These are phyloP conservation scores for Conus canariensis DNA, from an alignment of 2,888 invertebrate genomes.

Conservation along the genomic window DNA sequence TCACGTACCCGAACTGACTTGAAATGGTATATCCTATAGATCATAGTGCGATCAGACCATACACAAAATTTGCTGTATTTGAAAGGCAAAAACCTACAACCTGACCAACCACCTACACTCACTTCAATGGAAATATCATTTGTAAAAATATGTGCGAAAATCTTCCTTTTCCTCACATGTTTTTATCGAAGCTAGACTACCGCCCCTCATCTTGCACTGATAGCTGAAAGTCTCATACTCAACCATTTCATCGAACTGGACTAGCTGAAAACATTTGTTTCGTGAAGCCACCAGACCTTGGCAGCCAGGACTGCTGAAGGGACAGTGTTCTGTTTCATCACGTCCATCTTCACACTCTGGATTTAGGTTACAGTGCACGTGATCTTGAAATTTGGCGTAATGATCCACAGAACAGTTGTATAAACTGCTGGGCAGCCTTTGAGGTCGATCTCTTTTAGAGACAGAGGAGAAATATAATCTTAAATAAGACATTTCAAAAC, in stretches of 20 bases:
- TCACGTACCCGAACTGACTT: no score
- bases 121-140: background rate
- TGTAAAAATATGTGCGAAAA: background rate
- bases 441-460: background rate
- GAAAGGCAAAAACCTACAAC: background rate
- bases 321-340: conserved; percentile 25
- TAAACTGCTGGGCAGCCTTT: background rate
- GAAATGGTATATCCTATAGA: background rate
- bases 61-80: background rate
- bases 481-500: background rate
- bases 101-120: background rate
- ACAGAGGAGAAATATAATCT: background rate
- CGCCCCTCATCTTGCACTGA: background rate
- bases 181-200: background rate
- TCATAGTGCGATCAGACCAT: background rate
- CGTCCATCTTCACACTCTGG: conserved; percentile 20
- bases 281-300: background rate
- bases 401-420: conserved; percentile 16
- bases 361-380: conserved; percentile 33
- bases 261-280: background rate
- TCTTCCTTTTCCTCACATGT: background rate
- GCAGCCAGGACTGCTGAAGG: background rate
- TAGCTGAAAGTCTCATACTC: background rate
- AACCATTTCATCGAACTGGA: background rate
- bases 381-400: conserved; percentile 1